Conservation (phyloP, 92 coral and sea anemone species). For the Epizoanthus rinbou region DNA sequence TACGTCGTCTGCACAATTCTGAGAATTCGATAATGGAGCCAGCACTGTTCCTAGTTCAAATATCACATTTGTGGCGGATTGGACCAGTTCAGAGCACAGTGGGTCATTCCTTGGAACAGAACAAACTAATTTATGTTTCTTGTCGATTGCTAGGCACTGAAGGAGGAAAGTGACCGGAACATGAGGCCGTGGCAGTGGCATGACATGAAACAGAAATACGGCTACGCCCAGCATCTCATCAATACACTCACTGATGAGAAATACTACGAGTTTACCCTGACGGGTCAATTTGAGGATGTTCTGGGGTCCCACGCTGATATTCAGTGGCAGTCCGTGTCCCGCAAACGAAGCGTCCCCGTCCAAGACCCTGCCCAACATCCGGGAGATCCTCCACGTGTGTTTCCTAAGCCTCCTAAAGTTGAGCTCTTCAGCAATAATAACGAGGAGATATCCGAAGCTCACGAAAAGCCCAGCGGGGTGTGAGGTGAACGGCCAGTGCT, state of each 20-base stretch:
- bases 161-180: constrained; percentile 49
- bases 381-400: constrained; percentile 16
- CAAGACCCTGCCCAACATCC: background rate
- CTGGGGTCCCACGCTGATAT: constrained; percentile 43
- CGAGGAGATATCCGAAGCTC: background rate
- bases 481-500: background rate
- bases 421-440: background rate
- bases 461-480: background rate
- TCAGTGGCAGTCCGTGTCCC: constrained; percentile 19
- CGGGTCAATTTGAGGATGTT: constrained; percentile 57
- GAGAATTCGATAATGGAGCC: too few relatives aligned
- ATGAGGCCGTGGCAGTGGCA: constrained; percentile 54
- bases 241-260: constrained; percentile 45
- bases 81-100: too few relatives aligned
- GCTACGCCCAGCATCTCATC: constrained; percentile 35
- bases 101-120: too few relatives aligned
- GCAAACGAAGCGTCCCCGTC: constrained; percentile 1
- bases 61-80: too few relatives aligned
- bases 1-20: too few relatives aligned
- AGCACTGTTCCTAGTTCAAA: too few relatives aligned
- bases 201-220: constrained; percentile 43
- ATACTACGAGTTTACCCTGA: constrained; percentile 47
- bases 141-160: constrained; percentile 22
- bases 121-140: too few relatives aligned
- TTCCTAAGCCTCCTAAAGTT: constrained; percentile 1